These are phyloP conservation scores for Eretmocerus hayati DNA, from an alignment of 2,888 invertebrate species.

Conservation along the genomic window DNA sequence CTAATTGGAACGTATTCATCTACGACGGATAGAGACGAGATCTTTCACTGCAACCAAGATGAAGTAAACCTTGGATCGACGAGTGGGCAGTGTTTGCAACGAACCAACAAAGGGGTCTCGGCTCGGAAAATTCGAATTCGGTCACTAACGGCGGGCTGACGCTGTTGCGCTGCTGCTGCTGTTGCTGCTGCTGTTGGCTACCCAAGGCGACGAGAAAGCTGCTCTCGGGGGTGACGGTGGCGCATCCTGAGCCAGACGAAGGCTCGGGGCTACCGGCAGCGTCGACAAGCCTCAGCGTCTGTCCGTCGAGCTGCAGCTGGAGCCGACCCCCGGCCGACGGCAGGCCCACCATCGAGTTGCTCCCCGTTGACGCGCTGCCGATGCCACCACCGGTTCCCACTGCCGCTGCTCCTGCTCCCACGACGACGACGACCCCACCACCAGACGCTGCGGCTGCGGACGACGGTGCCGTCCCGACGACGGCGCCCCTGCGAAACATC, in stretches of 20 bases:
- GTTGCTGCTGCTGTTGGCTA: conserved; percentile 23
- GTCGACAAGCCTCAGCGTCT: conserved; percentile 14
- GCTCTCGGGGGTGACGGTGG: not conserved
- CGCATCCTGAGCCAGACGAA: conserved; percentile 37
- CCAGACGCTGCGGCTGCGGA: too few species aligned
- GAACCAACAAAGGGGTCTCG: not conserved
- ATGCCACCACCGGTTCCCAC: too few species aligned
- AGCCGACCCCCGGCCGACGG: conserved; percentile 11
- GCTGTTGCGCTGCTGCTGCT: conserved; percentile 50
- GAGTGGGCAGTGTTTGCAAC: too few species aligned
- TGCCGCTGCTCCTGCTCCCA: too few species aligned
- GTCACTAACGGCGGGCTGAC: conserved; percentile 52
- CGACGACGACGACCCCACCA: too few species aligned
- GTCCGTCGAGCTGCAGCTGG: conserved; percentile 17
- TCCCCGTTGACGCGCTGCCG: too few species aligned
- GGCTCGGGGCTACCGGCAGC: conserved; percentile 49
- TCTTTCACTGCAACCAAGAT: too few species aligned
- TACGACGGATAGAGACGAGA: too few species aligned
- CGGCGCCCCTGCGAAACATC: conserved; percentile 14
- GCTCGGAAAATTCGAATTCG: not conserved
- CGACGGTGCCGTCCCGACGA: too few species aligned
- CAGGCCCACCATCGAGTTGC: not conserved
- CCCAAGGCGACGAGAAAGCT: too few species aligned
- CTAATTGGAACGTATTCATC: too few species aligned
- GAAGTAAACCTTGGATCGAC: too few species aligned